Conservation (phyloP, 2,797 vertebrate species). For the Cossypha niveicapilla region DNA sequence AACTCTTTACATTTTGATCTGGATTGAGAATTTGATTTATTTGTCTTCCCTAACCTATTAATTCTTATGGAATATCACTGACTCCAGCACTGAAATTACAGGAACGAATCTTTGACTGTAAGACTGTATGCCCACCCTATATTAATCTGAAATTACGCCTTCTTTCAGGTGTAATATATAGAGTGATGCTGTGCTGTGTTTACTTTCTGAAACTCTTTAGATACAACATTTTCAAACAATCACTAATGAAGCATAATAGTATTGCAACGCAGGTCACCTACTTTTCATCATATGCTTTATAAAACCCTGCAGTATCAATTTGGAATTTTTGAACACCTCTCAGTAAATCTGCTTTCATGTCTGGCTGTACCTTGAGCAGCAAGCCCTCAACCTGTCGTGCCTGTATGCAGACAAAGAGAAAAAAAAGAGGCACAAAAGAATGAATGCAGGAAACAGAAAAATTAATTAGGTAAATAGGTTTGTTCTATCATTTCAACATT, state of each 20-base stretch:
- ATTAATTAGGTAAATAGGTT: not conserved
- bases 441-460: not conserved
- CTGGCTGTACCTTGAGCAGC: constrained; percentile 77
- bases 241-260: not conserved
- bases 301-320: constrained; percentile 69
- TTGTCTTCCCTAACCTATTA: not conserved
- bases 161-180: not conserved
- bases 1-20: not conserved
- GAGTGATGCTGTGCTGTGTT: not conserved
- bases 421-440: not conserved
- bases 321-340: constrained; percentile 73
- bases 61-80: not conserved
- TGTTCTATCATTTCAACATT: not conserved
- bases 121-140: not conserved
- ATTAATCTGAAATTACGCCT: not conserved
- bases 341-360: constrained; percentile 82
- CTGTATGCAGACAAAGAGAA: constrained; percentile 56
- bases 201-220: not conserved
- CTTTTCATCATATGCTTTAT: constrained; percentile 76
- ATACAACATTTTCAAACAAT: not conserved
- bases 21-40: not conserved
- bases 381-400: constrained; percentile 78
- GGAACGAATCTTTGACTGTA: not conserved
- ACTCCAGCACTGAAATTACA: not conserved
- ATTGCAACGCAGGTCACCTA: constrained; percentile 37